These are phyloP conservation scores for Mesorhabditis spiculigera DNA, from an alignment of 2,888 invertebrate species.

Conservation along the genomic window DNA sequence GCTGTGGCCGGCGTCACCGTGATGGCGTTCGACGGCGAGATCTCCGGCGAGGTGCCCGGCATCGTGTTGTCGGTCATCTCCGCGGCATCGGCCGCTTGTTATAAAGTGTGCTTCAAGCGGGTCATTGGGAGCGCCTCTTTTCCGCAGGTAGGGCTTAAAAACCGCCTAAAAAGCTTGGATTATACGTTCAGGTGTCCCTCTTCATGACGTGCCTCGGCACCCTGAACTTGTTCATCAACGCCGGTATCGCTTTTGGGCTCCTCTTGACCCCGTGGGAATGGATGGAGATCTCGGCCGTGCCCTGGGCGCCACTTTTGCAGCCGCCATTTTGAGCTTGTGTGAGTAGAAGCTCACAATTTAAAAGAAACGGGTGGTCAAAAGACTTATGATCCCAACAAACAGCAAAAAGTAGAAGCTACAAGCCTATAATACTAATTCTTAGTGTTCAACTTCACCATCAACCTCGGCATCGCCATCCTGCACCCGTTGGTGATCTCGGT, in stretches of 20 bases:
- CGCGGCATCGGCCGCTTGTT: slow-evolving; percentile 87
- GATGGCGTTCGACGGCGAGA: slow-evolving; percentile 47
- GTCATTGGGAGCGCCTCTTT: slow-evolving; percentile 87
- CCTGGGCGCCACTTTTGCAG: slow-evolving; percentile 79
- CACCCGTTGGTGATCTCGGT: slow-evolving; percentile 91
- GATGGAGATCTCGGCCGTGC: slow-evolving; percentile 77
- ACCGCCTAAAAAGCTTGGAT: too few relatives aligned
- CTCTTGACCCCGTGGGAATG: slow-evolving; percentile 82
- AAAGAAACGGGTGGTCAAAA: not conserved
- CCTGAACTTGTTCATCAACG: slow-evolving; percentile 75
- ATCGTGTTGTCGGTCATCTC: slow-evolving; percentile 85
- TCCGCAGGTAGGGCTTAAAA: slow-evolving; percentile 71
- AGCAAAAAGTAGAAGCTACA: not conserved
- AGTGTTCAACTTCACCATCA: slow-evolving; percentile 87
- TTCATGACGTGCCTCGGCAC: slow-evolving; percentile 88
- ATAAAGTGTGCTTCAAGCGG: slow-evolving; percentile 88
- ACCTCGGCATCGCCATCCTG: slow-evolving; percentile 87
- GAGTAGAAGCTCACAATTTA: slow-evolving; percentile 13
- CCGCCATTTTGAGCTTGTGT: slow-evolving; percentile 65
- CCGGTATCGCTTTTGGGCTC: slow-evolving; percentile 69
- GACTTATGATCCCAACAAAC: not conserved
- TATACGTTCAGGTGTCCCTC: slow-evolving; percentile 69
- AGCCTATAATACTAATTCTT: not conserved
- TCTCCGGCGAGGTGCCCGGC: slow-evolving; percentile 65
- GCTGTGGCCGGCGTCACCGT: slow-evolving; percentile 53